Evolutionary conservation across 2,888 invertebrate genomes (phyloP).

Genomic region (Polietes domitor): DNA sequence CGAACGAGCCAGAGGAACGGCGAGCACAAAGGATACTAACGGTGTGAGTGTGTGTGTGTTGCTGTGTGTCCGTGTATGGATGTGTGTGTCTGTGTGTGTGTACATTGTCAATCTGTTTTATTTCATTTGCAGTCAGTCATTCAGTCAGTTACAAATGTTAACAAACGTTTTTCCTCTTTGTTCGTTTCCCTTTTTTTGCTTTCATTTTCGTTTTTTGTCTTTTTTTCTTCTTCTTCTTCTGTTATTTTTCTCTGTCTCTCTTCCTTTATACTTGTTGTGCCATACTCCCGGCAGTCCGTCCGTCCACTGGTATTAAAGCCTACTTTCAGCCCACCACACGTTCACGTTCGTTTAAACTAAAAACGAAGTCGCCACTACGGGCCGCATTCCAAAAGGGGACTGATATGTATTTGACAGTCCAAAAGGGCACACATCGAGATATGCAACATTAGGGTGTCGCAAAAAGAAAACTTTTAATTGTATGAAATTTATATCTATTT

Average conservation of each 20-base stretch:
- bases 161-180: constrained; percentile 46
- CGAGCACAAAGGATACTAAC: constrained; percentile 6
- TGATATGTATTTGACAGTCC: no score
- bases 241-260: constrained; percentile 24
- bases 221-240: constrained; percentile 22
- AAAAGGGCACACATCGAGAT: neutral
- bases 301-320: constrained; percentile 48
- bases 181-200: constrained; percentile 28
- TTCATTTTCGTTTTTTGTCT: constrained; percentile 19
- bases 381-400: neutral
- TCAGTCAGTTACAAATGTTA: constrained; percentile 60
- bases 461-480: no score
- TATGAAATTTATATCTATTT: no score
- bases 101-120: constrained; percentile 57
- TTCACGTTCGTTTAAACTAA: constrained; percentile 45
- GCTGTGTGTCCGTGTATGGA: neutral
- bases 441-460: neutral
- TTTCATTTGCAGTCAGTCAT: constrained; percentile 55
- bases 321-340: constrained; percentile 60
- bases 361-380: neutral
- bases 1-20: constrained; percentile 19
- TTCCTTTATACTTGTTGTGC: constrained; percentile 5
- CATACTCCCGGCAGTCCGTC: neutral
- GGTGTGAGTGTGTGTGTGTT: neutral
- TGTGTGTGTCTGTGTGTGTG: neutral